Evolutionary conservation across 2,113 vertebrate species (phyloP).

Genomic region (Nothobranchius furzeri): DNA sequence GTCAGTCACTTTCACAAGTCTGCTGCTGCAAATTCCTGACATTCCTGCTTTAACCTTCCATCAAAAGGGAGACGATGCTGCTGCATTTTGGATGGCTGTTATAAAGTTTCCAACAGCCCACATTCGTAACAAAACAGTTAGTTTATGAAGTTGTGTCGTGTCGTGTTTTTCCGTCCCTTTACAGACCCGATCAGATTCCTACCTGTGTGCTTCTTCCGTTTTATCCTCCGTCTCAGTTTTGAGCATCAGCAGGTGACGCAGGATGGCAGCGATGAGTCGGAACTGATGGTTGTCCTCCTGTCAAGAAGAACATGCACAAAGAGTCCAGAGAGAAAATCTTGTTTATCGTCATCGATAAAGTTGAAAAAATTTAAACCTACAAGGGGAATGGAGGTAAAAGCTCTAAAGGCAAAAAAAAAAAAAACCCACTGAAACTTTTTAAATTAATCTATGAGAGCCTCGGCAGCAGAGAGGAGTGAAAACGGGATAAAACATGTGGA

Average conservation of each 20-base stretch:
- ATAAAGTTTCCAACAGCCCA: background rate
- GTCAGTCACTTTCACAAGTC: conserved; percentile 86
- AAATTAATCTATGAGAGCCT: background rate
- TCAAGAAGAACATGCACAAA: conserved; percentile 27
- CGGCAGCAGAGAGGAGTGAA: background rate
- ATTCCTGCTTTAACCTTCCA: conserved; percentile 55
- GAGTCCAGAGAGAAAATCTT: background rate
- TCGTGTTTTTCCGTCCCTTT: no score
- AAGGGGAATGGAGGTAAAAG: background rate
- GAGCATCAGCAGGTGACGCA: conserved; percentile 92
- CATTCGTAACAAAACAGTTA: background rate
- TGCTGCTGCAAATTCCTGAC: conserved; percentile 36
- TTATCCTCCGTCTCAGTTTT: conserved; percentile 91
- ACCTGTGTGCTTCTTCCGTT: conserved; percentile 98
- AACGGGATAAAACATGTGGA: conserved; percentile 8
- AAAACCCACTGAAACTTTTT: background rate
- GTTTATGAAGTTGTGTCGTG: background rate
- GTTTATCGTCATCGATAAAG: background rate
- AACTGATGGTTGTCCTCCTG: conserved; percentile 92
- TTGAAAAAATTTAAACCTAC: background rate
- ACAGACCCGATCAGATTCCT: conserved; percentile 29
- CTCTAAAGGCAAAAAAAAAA: conserved; percentile 1
- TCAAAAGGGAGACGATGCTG: conserved; percentile 5
- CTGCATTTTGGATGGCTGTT: background rate
- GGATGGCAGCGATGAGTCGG: conserved; percentile 88